Conservation (phyloP, 2,888 invertebrate species). For the Coleophora deauratella region DNA sequence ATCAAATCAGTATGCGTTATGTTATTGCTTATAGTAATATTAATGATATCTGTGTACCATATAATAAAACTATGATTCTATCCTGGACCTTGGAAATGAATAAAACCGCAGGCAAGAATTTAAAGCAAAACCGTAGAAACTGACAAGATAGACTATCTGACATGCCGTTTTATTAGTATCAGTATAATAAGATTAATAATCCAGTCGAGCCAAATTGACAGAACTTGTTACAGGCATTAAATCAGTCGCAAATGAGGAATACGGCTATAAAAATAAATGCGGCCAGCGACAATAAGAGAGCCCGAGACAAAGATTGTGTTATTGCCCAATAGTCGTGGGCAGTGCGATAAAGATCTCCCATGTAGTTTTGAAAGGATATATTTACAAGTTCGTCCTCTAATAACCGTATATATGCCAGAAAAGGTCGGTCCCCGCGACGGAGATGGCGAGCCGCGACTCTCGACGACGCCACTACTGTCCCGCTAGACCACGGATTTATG, state of each 20-base stretch:
- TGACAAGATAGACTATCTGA: too few relatives aligned
- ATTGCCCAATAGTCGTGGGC: slow-evolving; percentile 31
- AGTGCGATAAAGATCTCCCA: slow-evolving; percentile 52
- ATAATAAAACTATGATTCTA: too few relatives aligned
- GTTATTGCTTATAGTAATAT: too few relatives aligned
- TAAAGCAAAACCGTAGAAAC: too few relatives aligned
- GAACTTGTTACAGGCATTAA: slow-evolving; percentile 52
- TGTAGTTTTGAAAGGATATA: slow-evolving; percentile 53
- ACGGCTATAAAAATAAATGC: slow-evolving; percentile 41
- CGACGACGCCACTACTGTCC: slow-evolving; percentile 28
- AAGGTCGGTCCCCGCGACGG: slow-evolving; percentile 37
- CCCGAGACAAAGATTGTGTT: slow-evolving; percentile 27
- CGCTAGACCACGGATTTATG: slow-evolving; percentile 55
- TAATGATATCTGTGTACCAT: too few relatives aligned
- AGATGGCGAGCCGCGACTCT: slow-evolving; percentile 17
- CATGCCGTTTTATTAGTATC: too few relatives aligned
- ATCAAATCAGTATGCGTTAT: slow-evolving; percentile 13
- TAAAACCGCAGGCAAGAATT: too few relatives aligned
- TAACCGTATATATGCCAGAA: slow-evolving; percentile 58
- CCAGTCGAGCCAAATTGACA: slow-evolving; percentile 42
- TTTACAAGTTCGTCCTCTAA: slow-evolving; percentile 55
- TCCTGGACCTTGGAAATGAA: too few relatives aligned
- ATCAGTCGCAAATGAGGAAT: slow-evolving; percentile 48
- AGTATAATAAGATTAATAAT: too few relatives aligned
- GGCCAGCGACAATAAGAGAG: slow-evolving; percentile 39